These are phyloP conservation scores for Pristionchus maxplancki DNA, from an alignment of 2,888 invertebrate genomes.

Conservation along the genomic window DNA sequence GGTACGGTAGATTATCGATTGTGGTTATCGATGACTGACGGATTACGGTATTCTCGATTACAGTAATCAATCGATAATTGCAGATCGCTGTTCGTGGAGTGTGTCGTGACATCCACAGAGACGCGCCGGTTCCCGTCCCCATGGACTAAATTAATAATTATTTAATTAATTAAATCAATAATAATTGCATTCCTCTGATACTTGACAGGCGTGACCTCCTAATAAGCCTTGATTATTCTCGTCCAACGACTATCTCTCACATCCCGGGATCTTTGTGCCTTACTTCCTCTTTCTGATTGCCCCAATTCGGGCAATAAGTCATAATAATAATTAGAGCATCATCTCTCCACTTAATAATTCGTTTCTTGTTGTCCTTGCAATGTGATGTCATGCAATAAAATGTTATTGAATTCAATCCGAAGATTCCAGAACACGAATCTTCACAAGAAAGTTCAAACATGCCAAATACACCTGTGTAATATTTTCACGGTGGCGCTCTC, in stretches of 20 bases:
- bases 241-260: background rate
- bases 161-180: slow-evolving; percentile 28
- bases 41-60: background rate
- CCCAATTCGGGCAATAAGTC: background rate
- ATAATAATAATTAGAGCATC: background rate
- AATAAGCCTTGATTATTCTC: slow-evolving; percentile 23
- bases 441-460: too few relatives aligned
- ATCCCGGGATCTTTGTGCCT: slow-evolving; percentile 24
- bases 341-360: background rate
- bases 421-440: too few relatives aligned
- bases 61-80: slow-evolving; percentile 20
- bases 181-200: slow-evolving; percentile 37
- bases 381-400: slow-evolving; percentile 23
- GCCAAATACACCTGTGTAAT: too few relatives aligned
- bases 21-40: background rate
- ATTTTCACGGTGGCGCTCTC: too few relatives aligned
- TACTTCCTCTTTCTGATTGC: background rate
- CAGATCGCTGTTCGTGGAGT: slow-evolving; percentile 74
- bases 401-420: slow-evolving; percentile 1
- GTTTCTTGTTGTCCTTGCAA: slow-evolving; percentile 15
- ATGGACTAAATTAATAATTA: slow-evolving; percentile 34
- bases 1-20: slow-evolving; percentile 39
- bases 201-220: slow-evolving; percentile 43
- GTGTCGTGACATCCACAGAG: slow-evolving; percentile 70
- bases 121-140: slow-evolving; percentile 52